Base-by-base conservation (phyloP, 2,113 vertebrate genomes). In the Chaetorhynchus papuensis region DNA sequence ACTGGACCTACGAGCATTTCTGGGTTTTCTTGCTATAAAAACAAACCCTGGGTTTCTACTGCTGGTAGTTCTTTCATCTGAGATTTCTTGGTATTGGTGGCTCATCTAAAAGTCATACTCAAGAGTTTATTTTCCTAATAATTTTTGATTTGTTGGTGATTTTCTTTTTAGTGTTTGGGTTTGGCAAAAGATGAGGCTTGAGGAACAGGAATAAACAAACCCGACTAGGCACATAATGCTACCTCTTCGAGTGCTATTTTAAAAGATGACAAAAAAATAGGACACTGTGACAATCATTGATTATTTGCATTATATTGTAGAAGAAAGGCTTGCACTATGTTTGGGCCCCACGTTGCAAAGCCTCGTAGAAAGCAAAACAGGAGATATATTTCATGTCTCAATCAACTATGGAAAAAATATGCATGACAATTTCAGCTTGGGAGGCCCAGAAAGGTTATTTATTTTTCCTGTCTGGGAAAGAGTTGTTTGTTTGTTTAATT, bases 401-500 rank as follows among this genome's bases (percentile, higher is more conserved):
- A 84, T 89, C 74, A 95, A 53, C 63, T 72, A 54, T 9, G 54
- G 74, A 91, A 83, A 85, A 96, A 95, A 90, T 60, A 90, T 37
- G 66, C 12, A 5, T 56, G 68, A 86, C 71, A 86, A 61, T 86
- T 88, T 72, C 85, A 90, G 63, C 90, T 88, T 91, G 79, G 66
- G 92, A 95, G 82, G 82, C 79, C 79, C 54, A 83, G 79, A 83
- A 69, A 94, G 21, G 37, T 91, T 93, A 93, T 96, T 96, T 97
- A 95, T 95, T 93, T 93, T 94, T 85, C 71, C 71, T 94, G 90
- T 91, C 87, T 65, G 76, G 56, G 86, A 93, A 89, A 92, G 71
- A 96, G 68, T 83, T 90, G 87, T 95, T 95, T 95, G 95, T 93
- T 94, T 97, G 77, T 94, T 96, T 95, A 97, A 96, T 93, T 96